Evolutionary conservation across 2,797 vertebrate genomes (phyloP), one percentile per base, ranked within the genome.

Genomic region (Champsocephalus gunnari): DNA sequence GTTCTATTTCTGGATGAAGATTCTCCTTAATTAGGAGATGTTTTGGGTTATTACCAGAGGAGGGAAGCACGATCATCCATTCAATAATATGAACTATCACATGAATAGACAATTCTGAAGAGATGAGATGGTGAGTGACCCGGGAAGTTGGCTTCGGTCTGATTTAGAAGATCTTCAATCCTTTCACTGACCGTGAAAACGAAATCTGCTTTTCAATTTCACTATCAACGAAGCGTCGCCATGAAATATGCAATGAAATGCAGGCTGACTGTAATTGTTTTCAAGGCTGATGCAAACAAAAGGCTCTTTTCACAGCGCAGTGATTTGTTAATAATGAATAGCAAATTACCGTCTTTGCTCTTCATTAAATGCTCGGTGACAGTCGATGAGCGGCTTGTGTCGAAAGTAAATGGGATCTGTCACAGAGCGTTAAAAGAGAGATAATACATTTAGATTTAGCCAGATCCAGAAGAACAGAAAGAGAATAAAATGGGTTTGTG

Each of bases 321-420:
- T 81, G 80, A 87, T 92, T 87, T 80, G 78, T 81, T 89, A 82
- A 88, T 87, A 82, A 87, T 85, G 80, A 85, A 85, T 70, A 64
- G 70, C 74, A 82, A 88, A 90, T 91, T 83, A 86, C 79, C 54
- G 19, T 79, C 78, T 88, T 87, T 89, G 74, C 77, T 86, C 70
- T 67, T 89, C 80, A 88, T 86, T 78, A 91, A 88, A 84, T 73
- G 78, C 70, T 45, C 24, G 61, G 45, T 83, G 89, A 87, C 82
- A 74, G 84, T 68, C 58, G 82, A 81, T 73, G 82, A 90, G 80
- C 48, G 62, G 66, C 71, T 82, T 62, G 72, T 54, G 73, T 70
- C 79, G 81, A 82, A 87, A 75, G 82, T 78, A 74, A 93, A 90
- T 78, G 75, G 72, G 50, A 87, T 89, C 63, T 87, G 89, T 84